These are phyloP conservation scores for Platyrinchus mystaceus DNA, from an alignment of 2,797 vertebrate species.

Conservation along the genomic window DNA sequence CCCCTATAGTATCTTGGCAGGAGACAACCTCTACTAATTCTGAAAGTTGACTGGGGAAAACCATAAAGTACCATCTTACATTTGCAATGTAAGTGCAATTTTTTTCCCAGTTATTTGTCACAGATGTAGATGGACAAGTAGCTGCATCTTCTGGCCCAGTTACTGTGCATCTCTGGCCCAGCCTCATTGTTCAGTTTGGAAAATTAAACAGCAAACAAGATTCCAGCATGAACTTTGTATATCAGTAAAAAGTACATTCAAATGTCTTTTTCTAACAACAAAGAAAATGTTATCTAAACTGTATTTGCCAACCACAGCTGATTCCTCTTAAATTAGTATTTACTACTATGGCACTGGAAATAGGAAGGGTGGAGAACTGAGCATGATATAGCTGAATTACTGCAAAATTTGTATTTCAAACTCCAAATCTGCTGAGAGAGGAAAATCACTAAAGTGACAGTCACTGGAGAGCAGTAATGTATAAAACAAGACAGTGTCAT, in stretches of 20 bases:
- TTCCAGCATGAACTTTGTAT: neutral
- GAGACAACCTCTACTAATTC: neutral
- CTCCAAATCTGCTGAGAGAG: constrained; percentile 23
- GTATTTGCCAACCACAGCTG: neutral
- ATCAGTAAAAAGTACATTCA: neutral
- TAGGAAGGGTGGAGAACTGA: neutral
- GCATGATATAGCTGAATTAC: neutral
- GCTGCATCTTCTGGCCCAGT: neutral
- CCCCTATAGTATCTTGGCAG: neutral
- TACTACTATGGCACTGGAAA: neutral
- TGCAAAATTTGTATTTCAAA: constrained; percentile 21
- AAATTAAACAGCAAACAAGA: neutral
- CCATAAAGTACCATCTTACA: neutral
- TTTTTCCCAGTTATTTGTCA: neutral
- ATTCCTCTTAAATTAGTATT: neutral
- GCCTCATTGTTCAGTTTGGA: neutral
- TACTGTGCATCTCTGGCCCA: neutral
- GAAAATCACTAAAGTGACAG: neutral
- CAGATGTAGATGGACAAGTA: neutral
- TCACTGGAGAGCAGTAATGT: neutral
- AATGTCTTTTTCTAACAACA: neutral
- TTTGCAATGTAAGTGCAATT: neutral
- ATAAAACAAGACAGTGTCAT: constrained; percentile 37
- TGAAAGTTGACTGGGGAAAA: neutral
- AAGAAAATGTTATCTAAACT: neutral